Evolutionary conservation across 2,888 invertebrate genomes (phyloP), one percentile per base, ranked within the genome.

Genomic region (Drosophila percnosoma): DNA sequence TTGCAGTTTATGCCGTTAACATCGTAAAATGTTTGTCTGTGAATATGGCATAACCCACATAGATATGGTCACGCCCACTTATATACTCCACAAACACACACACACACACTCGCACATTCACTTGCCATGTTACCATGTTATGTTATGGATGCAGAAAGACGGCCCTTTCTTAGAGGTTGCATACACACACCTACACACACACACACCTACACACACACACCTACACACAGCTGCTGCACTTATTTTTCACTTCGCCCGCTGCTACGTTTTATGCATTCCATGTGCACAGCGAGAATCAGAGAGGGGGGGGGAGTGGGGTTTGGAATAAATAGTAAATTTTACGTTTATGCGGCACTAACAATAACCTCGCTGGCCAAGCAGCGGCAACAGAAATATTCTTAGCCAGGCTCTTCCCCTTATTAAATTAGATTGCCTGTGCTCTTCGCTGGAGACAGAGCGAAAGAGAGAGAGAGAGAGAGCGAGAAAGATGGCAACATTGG

Each of bases 1-100:
- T 70, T 80, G 75, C 77, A 80, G 67, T 88, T 86, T 80, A 77
- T 48, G 68, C 72, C 87, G 87, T 75, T 84, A 78, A 75, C 78
- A 71, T 83, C 82, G 87, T 83, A 89, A 83, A 89, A 87, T 81
- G 78, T 71, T 66, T 66, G 76, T 53, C 38, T 53, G 57, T 54
- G 36, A 60, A 69, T 57, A 55, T 59, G 63, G 59, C 64, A 59
- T 76, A 68, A 53, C 77, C 77, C 78, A 72, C 76, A 78, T 79
- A 69, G 76, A 68, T 69, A 65, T 69, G 74, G 75, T 51, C 61
- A 78, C 75, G 57, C 79, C 79, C 74, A 64, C 40, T 48, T 57
- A 57, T 36, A 34, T 21, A 21, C 7, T 15, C 24, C 61, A n/a
- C 36, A 48, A n/a, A 61, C 40, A 63, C 57, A 54, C 11, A 48